Percentiles rank a stretch among this genome's conserved stretches.
These are phyloP conservation scores for Pollenia amentaria DNA, from an alignment of 2,888 invertebrate species.

Conservation along the genomic window DNA sequence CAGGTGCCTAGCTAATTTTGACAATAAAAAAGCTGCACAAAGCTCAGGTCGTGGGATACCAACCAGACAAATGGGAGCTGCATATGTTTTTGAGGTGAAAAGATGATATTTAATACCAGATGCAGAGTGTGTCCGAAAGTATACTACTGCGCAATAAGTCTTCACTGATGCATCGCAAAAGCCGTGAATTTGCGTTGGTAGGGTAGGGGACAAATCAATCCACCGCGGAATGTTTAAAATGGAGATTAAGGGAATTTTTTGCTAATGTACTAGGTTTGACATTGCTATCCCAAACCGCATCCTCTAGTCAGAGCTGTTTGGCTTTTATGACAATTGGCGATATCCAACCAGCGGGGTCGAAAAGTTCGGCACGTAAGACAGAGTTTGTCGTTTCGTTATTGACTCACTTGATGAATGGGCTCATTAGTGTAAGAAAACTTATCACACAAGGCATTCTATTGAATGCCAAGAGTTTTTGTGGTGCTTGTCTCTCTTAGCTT, in stretches of 20 bases:
- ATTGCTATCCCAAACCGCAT: not conserved
- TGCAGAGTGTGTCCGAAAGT: conserved; percentile 15
- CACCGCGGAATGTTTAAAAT: conserved; percentile 2
- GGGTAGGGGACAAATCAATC: not conserved
- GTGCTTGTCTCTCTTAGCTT: too few species aligned
- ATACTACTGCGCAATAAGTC: conserved; percentile 43
- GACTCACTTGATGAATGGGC: conserved; percentile 18
- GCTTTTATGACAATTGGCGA: not conserved
- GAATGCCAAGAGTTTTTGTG: too few species aligned
- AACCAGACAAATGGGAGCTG: conserved; percentile 28
- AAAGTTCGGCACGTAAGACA: not conserved
- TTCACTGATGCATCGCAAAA: conserved; percentile 62
- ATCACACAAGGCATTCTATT: conserved; percentile 77
- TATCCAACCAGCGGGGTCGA: too few species aligned
- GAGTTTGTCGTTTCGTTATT: conserved; percentile 17
- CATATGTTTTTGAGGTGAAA: conserved; percentile 66
- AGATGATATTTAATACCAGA: conserved; percentile 21
- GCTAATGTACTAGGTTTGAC: not conserved
- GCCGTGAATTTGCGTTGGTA: conserved; percentile 51
- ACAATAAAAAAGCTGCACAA: conserved; percentile 40
- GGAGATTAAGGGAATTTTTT: not conserved
- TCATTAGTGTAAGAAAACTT: conserved; percentile 1
- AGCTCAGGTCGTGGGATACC: not conserved
- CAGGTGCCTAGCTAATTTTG: conserved; percentile 28
- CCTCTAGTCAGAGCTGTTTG: conserved; percentile 14